These are phyloP conservation scores for Cryptus armator DNA, from an alignment of 2,888 invertebrate species.

Conservation along the genomic window DNA sequence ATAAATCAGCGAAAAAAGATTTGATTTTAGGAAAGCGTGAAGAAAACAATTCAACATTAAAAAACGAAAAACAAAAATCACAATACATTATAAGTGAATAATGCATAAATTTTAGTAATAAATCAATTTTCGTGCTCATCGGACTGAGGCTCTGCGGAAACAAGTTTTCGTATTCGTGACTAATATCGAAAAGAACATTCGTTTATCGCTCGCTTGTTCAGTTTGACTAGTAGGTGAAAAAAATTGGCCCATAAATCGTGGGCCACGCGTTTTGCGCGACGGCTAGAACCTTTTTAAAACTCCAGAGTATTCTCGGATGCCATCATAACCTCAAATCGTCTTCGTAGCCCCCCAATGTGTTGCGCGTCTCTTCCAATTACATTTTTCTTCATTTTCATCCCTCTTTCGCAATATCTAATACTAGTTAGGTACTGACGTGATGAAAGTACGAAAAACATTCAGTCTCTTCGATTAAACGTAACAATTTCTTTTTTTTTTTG, in stretches of 20 bases:
- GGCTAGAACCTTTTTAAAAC: neutral
- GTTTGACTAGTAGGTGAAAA: constrained; percentile 8
- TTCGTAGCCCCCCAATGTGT: constrained; percentile 36
- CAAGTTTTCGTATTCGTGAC: neutral
- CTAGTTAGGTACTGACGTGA: constrained; percentile 72
- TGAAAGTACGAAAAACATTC: constrained; percentile 75
- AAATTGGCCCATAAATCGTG: neutral
- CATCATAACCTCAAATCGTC: constrained; percentile 26
- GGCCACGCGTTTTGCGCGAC: neutral
- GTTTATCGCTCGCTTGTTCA: neutral
- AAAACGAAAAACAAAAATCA: neutral
- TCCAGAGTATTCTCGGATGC: neutral
- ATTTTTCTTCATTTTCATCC: constrained; percentile 45
- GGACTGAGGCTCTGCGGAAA: neutral
- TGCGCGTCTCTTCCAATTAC: constrained; percentile 20
- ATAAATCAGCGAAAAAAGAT: neutral
- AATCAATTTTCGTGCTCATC: neutral
- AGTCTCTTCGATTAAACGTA: constrained; percentile 75
- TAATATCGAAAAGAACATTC: neutral
- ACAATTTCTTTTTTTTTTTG: constrained; percentile 46
- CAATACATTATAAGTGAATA: neutral
- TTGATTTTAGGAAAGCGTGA: neutral
- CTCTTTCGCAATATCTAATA: constrained; percentile 60
- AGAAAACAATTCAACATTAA: neutral
- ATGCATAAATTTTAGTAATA: neutral